Base-by-base conservation (phyloP, 2,113 vertebrate species). In the Aptenodytes patagonicus region DNA sequence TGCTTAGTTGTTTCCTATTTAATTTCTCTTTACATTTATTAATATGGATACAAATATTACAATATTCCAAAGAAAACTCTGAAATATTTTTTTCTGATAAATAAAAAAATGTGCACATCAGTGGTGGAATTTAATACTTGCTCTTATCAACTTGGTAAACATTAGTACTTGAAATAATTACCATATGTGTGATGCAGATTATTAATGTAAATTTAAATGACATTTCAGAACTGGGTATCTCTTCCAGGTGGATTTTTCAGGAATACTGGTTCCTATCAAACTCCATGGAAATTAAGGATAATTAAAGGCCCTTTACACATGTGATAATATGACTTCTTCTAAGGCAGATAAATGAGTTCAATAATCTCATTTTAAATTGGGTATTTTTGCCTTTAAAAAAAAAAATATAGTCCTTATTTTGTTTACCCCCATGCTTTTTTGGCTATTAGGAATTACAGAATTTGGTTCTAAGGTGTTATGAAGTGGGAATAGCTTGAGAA, bases 1-100 rank as follows among this genome's bases (percentile, higher is more conserved):
- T 87, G 85, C 72, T 96, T 96, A 94, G 91, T 83, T 96, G 91
- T 95, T 94, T 93, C 75, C n/a, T 12, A 58, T 95, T 97, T 95
- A 70, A 95, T 93, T 93, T 95, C 82, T 92, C 68, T 71, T 96
- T 90, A 86, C 75, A 87, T 96, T 92, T 94, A 90, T 96, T 92
- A 97, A 69, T 90, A 55, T 83, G 72, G 47, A 84, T 44, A 57
- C 22, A 90, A 65, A 55, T 77, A 70, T 85, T 95, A 91, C 73
- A 82, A 71, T 89, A 86, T 89, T 87, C 87, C 66, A 83, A 95
- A 94, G 83, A 83, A 93, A 91, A 78, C 47, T n/a, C 62, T 92
- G 28, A 19, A 44, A 21, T 25, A 6, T 17, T 26, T 76, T 86
- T 75, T 38, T 44, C 21, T 54, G 7, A 64, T 87, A 46, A 16